Percentiles rank a stretch among this genome's conserved stretches.
These are phyloP conservation scores for Tiaroga cobitis DNA, from an alignment of 2,797 vertebrate species.

Conservation along the genomic window DNA sequence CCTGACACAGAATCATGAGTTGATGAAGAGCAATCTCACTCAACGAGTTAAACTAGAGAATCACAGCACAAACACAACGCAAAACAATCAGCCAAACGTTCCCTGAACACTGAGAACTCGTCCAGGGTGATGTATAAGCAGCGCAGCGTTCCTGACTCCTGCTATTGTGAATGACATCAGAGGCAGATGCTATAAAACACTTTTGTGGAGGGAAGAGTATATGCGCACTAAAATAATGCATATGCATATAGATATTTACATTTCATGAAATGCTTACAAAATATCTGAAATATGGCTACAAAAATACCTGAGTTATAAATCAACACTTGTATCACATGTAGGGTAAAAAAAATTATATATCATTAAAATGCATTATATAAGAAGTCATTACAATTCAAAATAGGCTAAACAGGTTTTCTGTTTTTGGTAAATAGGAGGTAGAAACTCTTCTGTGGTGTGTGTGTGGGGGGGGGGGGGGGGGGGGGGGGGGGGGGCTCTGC, in stretches of 20 bases:
- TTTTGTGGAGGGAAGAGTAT: constrained; percentile 22
- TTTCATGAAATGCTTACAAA: constrained; percentile 15
- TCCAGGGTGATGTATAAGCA: not conserved
- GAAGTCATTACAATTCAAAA: constrained; percentile 68
- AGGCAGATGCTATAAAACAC: constrained; percentile 22
- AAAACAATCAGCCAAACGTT: constrained; percentile 28
- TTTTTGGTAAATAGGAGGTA: constrained; percentile 67
- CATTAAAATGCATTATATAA: constrained; percentile 47
- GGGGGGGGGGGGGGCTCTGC: constrained; percentile 71
- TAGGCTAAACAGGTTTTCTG: constrained; percentile 48
- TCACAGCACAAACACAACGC: constrained; percentile 4
- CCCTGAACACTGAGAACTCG: constrained; percentile 5
- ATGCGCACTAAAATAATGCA: constrained; percentile 70
- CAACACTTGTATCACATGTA: constrained; percentile 58
- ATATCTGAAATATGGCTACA: constrained; percentile 20
- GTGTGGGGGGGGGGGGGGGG: constrained; percentile 8
- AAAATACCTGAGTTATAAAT: constrained; percentile 66
- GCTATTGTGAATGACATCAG: constrained; percentile 45
- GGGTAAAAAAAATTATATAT: constrained; percentile 38
- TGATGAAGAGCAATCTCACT: not conserved
- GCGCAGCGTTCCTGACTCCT: constrained; percentile 30
- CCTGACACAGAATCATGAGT: constrained; percentile 16
- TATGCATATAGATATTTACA: constrained; percentile 66
- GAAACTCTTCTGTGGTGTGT: constrained; percentile 46
- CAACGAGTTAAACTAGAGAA: not conserved